Percentiles rank a stretch among this genome's conserved stretches.
These are phyloP conservation scores for Hippoglossus stenolepis DNA, from an alignment of 2,113 vertebrate genomes.

Conservation along the genomic window DNA sequence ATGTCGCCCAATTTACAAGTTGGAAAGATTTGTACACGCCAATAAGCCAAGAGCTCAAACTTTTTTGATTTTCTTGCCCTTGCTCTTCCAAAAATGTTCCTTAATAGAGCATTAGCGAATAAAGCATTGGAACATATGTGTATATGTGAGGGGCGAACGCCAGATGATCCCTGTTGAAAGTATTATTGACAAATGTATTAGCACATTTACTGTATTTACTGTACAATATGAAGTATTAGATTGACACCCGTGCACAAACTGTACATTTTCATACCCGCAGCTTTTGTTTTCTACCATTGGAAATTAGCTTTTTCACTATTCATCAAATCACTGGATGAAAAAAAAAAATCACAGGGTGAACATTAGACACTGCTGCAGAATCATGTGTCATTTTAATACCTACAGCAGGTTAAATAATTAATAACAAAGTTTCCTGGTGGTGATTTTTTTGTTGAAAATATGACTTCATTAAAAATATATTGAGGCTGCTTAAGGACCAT, in stretches of 20 bases:
- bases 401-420: constrained; percentile 25
- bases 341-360: constrained; percentile 2
- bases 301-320: neutral
- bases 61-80: constrained; percentile 64
- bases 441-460: neutral
- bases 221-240: no score
- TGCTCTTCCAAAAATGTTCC: constrained; percentile 38
- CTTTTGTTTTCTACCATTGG: no score
- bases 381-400: constrained; percentile 30
- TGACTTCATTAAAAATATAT: constrained; percentile 39
- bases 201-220: neutral
- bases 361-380: neutral
- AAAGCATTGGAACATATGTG: neutral
- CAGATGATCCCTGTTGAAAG: constrained; percentile 9
- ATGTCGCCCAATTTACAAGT: constrained; percentile 78
- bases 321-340: constrained; percentile 2
- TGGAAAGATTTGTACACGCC: constrained; percentile 68
- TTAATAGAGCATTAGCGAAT: constrained; percentile 31
- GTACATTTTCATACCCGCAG: no score
- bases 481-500: constrained; percentile 20
- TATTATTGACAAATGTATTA: constrained; percentile 12
- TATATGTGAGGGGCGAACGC: neutral
- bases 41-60: constrained; percentile 58
- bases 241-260: no score
- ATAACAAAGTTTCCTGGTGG: neutral